phyloP scores from a whole-genome alignment of 2,797 vertebrate species.

The Delichon dasypus region DNA sequence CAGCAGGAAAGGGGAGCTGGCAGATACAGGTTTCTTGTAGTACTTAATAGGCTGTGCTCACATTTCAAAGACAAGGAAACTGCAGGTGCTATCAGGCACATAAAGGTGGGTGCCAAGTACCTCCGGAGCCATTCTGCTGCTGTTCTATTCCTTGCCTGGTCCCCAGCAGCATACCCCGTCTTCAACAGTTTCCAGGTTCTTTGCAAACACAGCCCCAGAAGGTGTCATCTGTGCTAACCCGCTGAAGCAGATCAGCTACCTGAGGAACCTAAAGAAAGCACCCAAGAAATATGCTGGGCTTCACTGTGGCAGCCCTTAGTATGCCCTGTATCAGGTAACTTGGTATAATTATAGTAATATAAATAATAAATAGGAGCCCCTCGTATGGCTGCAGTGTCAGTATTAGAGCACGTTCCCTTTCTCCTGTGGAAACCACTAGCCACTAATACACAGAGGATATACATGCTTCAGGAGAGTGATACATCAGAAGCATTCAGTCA shows the following conservation, averaged over 20 bases:
- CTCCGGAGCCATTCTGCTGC: not conserved
- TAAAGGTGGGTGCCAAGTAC: not conserved
- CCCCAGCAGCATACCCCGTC: not conserved
- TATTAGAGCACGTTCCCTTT: not conserved
- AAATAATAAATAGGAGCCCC: conserved; percentile 1
- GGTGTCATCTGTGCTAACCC: not conserved
- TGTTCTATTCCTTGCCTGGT: not conserved
- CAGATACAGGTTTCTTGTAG: not conserved
- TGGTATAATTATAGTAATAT: not conserved
- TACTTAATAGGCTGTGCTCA: not conserved
- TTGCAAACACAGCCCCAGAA: not conserved
- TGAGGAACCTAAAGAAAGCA: not conserved
- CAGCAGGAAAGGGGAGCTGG: not conserved
- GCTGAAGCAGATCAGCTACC: not conserved
- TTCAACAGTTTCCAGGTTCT: not conserved
- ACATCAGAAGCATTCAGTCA: not conserved
- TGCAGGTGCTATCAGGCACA: not conserved
- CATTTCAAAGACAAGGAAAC: not conserved
- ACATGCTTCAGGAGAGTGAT: not conserved
- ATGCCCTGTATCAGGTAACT: not conserved
- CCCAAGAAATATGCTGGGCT: not conserved
- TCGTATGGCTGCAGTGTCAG: not conserved
- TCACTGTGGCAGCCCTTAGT: not conserved
- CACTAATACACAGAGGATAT: not conserved
- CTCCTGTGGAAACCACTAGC: not conserved